A percentile compares a stretch with the other conserved stretches of the same genome.
Conservation (phyloP, 2,888 invertebrate species). For the Drosophila falleni region DNA sequence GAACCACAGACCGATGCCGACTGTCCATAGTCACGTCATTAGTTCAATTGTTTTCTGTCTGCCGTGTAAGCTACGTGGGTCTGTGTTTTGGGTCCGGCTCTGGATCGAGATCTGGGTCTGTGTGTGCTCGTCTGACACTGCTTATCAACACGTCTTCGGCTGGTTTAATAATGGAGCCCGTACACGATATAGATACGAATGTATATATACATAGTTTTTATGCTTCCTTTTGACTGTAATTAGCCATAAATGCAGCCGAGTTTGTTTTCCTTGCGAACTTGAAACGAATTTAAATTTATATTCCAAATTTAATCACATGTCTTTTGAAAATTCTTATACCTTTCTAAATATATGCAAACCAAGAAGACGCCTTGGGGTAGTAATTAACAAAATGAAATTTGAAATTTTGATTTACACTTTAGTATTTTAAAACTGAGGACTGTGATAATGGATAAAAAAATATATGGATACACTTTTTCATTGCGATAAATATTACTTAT, state of each 20-base stretch:
- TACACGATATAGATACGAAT: conserved; percentile 62
- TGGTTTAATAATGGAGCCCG: conserved; percentile 66
- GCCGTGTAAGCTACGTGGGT: conserved; percentile 46
- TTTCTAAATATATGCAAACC: no score
- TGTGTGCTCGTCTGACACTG: conserved; percentile 15
- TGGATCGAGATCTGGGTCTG: conserved; percentile 20
- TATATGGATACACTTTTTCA: no score
- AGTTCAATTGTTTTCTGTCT: conserved; percentile 74
- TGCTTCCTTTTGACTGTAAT: conserved; percentile 26
- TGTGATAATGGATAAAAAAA: no score
- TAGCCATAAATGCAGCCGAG: conserved; percentile 42
- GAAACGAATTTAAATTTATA: not conserved
- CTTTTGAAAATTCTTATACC: no score
- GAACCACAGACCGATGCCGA: conserved; percentile 40
- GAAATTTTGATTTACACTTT: no score
- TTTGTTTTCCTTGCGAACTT: conserved; percentile 1
- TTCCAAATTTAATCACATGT: no score
- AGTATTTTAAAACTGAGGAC: no score
- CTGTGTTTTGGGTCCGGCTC: conserved; percentile 27
- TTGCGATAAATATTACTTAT: no score
- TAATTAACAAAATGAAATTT: no score
- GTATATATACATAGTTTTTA: conserved; percentile 26
- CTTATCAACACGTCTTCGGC: conserved; percentile 77
- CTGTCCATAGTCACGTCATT: conserved; percentile 79
- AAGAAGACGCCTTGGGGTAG: no score